phyloP scores from a whole-genome alignment of 2,113 vertebrate genomes.

The Syngnathus scovelli region DNA sequence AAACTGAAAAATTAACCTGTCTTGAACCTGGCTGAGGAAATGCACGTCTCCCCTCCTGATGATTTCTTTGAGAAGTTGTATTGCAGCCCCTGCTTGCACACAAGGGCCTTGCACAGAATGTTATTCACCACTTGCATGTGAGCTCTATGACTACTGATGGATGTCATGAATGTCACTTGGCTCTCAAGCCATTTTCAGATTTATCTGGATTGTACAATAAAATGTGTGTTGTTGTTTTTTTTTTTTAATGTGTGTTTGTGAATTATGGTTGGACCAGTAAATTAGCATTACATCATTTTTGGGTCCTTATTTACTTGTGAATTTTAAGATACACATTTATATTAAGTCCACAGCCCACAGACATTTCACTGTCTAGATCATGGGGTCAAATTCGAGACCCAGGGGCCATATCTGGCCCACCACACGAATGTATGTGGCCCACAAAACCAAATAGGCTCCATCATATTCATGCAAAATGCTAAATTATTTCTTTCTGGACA shows the following conservation, averaged over 20 bases:
- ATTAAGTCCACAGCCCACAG: neutral
- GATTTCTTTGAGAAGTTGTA: constrained; percentile 50
- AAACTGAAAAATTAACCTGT: constrained; percentile 8
- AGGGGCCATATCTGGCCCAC: neutral
- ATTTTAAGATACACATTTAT: neutral
- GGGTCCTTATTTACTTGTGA: too few species aligned
- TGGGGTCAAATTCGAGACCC: neutral
- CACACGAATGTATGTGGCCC: neutral
- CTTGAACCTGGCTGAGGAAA: constrained; percentile 36
- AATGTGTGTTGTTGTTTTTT: neutral
- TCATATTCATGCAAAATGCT: neutral
- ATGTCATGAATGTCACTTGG: constrained; percentile 37
- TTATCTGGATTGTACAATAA: neutral
- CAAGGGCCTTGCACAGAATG: constrained; percentile 45
- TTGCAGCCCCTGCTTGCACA: constrained; percentile 57
- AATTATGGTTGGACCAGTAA: neutral
- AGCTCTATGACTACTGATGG: constrained; percentile 46
- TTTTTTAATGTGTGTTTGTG: neutral
- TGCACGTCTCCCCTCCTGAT: constrained; percentile 54
- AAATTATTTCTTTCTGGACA: neutral
- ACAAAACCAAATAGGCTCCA: neutral
- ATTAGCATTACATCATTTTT: too few species aligned
- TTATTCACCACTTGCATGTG: constrained; percentile 62
- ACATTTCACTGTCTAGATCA: neutral
- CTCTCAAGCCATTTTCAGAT: constrained; percentile 21